Percentiles rank a stretch among this genome's conserved stretches.
Conservation (phyloP, 1,140 invertebrate species). For the Bombus soroeensis region DNA sequence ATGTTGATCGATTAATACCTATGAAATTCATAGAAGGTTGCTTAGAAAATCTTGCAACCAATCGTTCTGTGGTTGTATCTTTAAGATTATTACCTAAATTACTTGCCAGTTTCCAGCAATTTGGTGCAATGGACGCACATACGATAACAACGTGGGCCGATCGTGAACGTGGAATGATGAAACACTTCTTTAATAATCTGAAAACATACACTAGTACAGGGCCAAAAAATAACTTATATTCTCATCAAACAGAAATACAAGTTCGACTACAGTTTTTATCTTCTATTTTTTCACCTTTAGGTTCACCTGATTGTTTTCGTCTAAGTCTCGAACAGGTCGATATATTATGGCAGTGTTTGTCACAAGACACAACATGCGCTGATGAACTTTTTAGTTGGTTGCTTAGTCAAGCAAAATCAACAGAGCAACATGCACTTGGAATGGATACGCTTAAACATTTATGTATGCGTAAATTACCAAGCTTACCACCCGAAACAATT, state of each 20-base stretch:
- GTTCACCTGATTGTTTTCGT: conserved; percentile 94
- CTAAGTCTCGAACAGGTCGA: conserved; percentile 95
- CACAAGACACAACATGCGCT: conserved; percentile 90
- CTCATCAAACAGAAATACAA: conserved; percentile 95
- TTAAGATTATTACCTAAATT: conserved; percentile 94
- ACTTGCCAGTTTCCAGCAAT: conserved; percentile 95
- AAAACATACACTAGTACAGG: conserved; percentile 84
- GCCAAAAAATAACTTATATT: conserved; percentile 86
- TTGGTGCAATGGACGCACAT: conserved; percentile 91
- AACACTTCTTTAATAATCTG: conserved; percentile 94
- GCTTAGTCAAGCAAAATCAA: conserved; percentile 93
- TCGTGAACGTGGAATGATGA: conserved; percentile 94
- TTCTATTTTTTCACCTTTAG: conserved; percentile 94
- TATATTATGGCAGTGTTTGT: conserved; percentile 94
- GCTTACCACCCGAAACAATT: conserved; percentile 92
- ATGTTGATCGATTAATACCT: conserved; percentile 92
- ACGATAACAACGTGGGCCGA: conserved; percentile 95
- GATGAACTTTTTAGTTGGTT: conserved; percentile 97
- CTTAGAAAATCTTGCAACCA: conserved; percentile 93
- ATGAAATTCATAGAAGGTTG: conserved; percentile 98
- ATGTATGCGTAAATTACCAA: conserved; percentile 94
- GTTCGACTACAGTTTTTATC: conserved; percentile 95
- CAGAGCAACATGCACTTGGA: conserved; percentile 95
- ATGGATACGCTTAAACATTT: conserved; percentile 93
- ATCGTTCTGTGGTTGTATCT: conserved; percentile 94